Percentiles rank a stretch among this genome's conserved stretches.
Conservation (phyloP, 64 coral and sea anemone species). For the Montipora sp. region DNA sequence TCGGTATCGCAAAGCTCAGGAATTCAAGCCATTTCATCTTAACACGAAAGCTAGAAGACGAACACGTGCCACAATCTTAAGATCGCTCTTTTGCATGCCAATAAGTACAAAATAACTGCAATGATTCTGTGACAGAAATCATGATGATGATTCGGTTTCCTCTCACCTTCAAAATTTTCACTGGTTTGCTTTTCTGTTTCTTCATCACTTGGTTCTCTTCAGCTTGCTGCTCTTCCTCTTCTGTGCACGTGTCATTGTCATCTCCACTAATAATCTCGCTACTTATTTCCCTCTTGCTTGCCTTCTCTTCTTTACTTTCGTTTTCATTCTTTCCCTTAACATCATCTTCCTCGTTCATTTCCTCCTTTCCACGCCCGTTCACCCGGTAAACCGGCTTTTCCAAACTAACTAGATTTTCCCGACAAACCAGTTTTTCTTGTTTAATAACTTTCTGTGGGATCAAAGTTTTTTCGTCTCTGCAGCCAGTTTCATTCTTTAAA, state of each 20-base stretch:
- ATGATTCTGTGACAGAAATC: neutral
- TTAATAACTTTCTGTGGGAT: neutral
- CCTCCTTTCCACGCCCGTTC: neutral
- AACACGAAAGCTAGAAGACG: too few relatives aligned
- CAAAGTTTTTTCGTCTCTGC: neutral
- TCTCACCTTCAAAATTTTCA: constrained; percentile 39
- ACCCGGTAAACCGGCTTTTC: neutral
- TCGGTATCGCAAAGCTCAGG: too few relatives aligned
- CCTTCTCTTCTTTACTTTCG: neutral
- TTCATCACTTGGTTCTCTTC: neutral
- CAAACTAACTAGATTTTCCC: neutral
- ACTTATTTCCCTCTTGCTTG: neutral
- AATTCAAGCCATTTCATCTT: too few relatives aligned
- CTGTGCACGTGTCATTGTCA: constrained; percentile 19
- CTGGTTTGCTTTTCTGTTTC: constrained; percentile 21
- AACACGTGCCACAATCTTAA: too few relatives aligned
- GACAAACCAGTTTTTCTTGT: constrained; percentile 1
- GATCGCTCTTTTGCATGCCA: too few relatives aligned
- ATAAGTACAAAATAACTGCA: neutral
- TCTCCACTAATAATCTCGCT: neutral
- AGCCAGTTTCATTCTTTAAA: neutral
- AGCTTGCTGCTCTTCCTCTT: constrained; percentile 25
- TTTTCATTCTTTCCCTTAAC: neutral
- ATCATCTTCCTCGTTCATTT: neutral
- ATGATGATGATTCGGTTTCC: neutral